These are phyloP conservation scores for Pungitius pungitius DNA, from an alignment of 2,113 vertebrate species.

Conservation along the genomic window DNA sequence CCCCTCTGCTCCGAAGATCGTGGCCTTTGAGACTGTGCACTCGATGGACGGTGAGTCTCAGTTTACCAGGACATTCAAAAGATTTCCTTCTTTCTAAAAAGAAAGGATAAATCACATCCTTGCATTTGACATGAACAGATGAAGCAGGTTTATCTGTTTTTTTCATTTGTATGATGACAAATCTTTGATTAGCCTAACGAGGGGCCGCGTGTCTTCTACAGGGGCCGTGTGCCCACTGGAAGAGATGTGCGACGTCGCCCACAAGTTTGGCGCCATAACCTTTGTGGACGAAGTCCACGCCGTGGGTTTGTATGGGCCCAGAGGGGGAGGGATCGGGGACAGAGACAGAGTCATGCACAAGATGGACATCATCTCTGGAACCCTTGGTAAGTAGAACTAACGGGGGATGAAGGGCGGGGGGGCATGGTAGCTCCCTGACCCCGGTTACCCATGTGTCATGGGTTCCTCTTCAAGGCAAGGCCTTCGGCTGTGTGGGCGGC, in stretches of 20 bases:
- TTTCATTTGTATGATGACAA: neutral
- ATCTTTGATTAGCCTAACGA: neutral
- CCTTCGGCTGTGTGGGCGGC: constrained; percentile 92
- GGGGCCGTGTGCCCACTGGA: constrained; percentile 92
- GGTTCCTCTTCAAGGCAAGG: constrained; percentile 83
- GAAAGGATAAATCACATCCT: neutral
- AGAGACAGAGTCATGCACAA: constrained; percentile 92
- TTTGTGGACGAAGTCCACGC: constrained; percentile 96
- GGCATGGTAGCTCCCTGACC: neutral
- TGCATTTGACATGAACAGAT: too few species aligned
- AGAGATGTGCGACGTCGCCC: constrained; percentile 90
- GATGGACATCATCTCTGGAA: constrained; percentile 96
- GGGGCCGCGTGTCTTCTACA: constrained; percentile 54
- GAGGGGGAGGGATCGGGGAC: constrained; percentile 92
- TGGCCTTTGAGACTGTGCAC: constrained; percentile 93
- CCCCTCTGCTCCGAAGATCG: constrained; percentile 87
- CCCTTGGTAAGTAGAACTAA: constrained; percentile 83
- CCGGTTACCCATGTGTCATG: neutral
- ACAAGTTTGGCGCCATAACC: constrained; percentile 90
- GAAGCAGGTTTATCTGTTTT: too few species aligned
- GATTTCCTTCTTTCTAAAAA: neutral
- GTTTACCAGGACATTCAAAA: neutral
- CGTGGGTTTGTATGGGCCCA: constrained; percentile 88
- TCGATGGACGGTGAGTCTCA: constrained; percentile 90
- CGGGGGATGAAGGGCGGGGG: neutral